These are phyloP conservation scores for Mesoclemmys tuberculata DNA, from an alignment of 2,113 vertebrate genomes.

Conservation along the genomic window DNA sequence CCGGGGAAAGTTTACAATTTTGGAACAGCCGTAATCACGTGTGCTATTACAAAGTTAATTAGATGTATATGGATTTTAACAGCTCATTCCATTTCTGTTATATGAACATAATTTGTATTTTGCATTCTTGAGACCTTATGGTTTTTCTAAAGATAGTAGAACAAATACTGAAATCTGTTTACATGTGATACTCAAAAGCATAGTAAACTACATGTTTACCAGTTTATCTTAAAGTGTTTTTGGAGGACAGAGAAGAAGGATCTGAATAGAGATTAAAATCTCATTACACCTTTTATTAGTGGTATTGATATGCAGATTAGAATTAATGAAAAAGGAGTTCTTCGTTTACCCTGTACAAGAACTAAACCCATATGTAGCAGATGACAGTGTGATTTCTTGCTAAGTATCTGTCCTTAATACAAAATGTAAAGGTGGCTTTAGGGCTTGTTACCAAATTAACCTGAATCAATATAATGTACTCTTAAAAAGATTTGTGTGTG, in stretches of 20 bases:
- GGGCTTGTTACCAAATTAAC: background rate
- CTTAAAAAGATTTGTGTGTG: background rate
- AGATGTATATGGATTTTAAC: conserved; percentile 64
- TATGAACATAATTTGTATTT: conserved; percentile 10
- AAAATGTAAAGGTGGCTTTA: background rate
- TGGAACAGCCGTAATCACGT: conserved; percentile 73
- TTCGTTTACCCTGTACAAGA: background rate
- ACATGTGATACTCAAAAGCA: background rate
- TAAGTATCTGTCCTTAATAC: background rate
- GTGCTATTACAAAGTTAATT: conserved; percentile 59
- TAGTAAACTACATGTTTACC: background rate
- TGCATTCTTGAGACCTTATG: conserved; percentile 50
- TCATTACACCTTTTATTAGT: background rate
- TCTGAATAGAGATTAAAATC: background rate
- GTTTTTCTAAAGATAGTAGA: conserved; percentile 32
- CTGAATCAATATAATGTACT: background rate
- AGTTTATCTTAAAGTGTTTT: background rate
- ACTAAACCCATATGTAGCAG: background rate
- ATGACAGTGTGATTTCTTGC: background rate
- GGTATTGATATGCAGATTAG: background rate
- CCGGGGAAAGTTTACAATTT: conserved; percentile 53
- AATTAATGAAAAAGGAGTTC: background rate
- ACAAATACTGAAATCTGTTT: conserved; percentile 30
- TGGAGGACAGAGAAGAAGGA: background rate
- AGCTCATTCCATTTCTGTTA: conserved; percentile 55